Base-by-base conservation (phyloP, 2,113 vertebrate genomes). In the Catharus fuscescens region DNA sequence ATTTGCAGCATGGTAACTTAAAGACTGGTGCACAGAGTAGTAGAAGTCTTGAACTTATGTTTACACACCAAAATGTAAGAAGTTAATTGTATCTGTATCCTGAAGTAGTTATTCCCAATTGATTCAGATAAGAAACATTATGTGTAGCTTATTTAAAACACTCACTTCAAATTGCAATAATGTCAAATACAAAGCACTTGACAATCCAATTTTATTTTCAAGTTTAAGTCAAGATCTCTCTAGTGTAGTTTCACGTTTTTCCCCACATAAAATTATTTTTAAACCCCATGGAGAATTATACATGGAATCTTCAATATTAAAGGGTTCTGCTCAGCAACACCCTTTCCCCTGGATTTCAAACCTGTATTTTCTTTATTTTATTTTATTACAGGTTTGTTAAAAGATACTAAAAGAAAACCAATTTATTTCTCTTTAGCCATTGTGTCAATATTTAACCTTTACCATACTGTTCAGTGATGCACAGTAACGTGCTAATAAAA, bases 1-100 rank as follows among this genome's bases (percentile, higher is more conserved):
- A 95, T 93, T 96, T 86, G 50, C 76, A 92, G 83, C 74, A 61
- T 45, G 40, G 61, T 82, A 83, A 77, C n/a, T 90, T 60, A 48
- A 82, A 86, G 67, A 62, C 16, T 62, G 61, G 78, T 60, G 81
- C 74, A 91, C 61, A 91, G 10, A 67, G 21, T 47, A 62, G 73
- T 28, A 54, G 50, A 77, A 90, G 18, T 48, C 69, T 70, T 70
- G 31, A 88, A 88, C 66, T 36, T 47, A 69, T 29, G 40, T 60
- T 88, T 81, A 81, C 45, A 86, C 47, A 78, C 19, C 53, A 84
- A 38, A 36, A 47, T 71, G 21, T 66, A 65, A 78, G 54, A 80
- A 83, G 14, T 69, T 29, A 66, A 48, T 90, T 62, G 3, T 14
- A 61, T 13, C 66, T 65, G 31, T 34, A 88, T 40, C 36, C 57